Evolutionary conservation across 2,113 vertebrate species (phyloP).

Genomic region (Chelonoidis abingdonii): DNA sequence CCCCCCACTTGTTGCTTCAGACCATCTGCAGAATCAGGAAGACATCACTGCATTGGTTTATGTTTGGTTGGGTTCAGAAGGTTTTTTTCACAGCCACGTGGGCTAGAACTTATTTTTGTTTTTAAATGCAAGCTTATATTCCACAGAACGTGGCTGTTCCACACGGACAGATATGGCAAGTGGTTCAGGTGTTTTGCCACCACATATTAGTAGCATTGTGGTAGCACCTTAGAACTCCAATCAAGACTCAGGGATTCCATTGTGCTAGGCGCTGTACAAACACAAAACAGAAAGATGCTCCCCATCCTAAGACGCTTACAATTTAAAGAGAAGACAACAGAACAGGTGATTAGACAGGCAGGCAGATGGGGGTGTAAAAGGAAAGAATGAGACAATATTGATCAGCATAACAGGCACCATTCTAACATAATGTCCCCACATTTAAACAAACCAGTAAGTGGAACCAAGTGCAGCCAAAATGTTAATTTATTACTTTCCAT

Average conservation of each 20-base stretch:
- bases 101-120: neutral
- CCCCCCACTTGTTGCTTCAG: neutral
- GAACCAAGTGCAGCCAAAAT: neutral
- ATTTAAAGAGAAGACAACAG: neutral
- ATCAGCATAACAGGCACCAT: neutral
- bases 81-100: neutral
- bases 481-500: neutral
- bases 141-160: neutral
- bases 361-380: neutral
- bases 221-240: neutral
- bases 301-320: neutral
- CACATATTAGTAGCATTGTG: neutral
- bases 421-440: neutral
- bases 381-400: neutral
- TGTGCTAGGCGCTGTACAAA: no score
- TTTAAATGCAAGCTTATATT: neutral
- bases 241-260: neutral
- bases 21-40: conserved; percentile 16
- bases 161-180: neutral
- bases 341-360: neutral
- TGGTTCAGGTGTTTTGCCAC: neutral
- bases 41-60: neutral
- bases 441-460: neutral
- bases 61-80: neutral
- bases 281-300: neutral